phyloP scores from a whole-genome alignment of 2,888 invertebrate genomes.

The Drosophila lacicola region DNA sequence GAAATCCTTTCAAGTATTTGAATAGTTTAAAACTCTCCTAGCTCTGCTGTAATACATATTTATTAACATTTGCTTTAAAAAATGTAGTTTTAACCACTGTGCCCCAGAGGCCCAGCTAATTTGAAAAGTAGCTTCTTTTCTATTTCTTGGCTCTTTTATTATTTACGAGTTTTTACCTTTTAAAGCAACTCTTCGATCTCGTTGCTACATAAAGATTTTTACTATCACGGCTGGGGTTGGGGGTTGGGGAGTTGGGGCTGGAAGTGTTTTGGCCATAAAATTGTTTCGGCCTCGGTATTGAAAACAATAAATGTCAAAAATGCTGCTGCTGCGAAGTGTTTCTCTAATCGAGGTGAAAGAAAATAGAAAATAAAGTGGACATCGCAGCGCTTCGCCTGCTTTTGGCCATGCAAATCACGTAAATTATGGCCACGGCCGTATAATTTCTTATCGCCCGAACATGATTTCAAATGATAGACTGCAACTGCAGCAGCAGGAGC shows the following conservation, averaged over 20 bases:
- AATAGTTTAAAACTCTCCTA: too few species aligned
- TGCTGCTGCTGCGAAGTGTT: slow-evolving; percentile 47
- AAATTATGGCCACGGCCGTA: slow-evolving; percentile 75
- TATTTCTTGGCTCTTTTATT: slow-evolving; percentile 2
- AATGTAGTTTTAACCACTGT: neutral
- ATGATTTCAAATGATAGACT: slow-evolving; percentile 81
- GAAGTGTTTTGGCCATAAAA: slow-evolving; percentile 56
- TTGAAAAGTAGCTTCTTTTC: slow-evolving; percentile 42
- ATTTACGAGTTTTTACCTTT: slow-evolving; percentile 53
- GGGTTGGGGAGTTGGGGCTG: neutral
- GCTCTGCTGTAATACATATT: too few species aligned
- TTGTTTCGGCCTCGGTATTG: slow-evolving; percentile 58
- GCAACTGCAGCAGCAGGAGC: slow-evolving; percentile 23
- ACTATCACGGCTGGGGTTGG: slow-evolving; percentile 35
- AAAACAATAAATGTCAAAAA: slow-evolving; percentile 82
- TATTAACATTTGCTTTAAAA: neutral
- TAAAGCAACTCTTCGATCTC: slow-evolving; percentile 42
- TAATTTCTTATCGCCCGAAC: slow-evolving; percentile 78
- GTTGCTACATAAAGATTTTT: slow-evolving; percentile 62
- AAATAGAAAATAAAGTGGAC: slow-evolving; percentile 24
- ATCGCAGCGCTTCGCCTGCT: slow-evolving; percentile 7
- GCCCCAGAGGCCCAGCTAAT: slow-evolving; percentile 46
- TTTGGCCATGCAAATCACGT: slow-evolving; percentile 77
- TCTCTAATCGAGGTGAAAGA: slow-evolving; percentile 32
- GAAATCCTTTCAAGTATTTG: too few species aligned